phyloP scores from a whole-genome alignment of 2,888 invertebrate species.

The Fragum whitleyi region DNA sequence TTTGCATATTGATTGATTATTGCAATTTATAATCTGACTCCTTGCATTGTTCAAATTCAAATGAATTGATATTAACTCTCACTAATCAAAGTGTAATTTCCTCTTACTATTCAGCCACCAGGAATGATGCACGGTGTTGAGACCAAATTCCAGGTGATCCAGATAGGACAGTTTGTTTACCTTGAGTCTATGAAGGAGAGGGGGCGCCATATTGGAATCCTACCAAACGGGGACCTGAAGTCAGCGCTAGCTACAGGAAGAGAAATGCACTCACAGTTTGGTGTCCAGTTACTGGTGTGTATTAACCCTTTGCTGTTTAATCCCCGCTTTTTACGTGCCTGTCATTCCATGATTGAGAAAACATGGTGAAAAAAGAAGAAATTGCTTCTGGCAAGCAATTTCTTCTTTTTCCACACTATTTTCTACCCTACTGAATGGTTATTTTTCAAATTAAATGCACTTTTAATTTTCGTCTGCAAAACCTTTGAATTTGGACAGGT shows the following conservation, averaged over 20 bases:
- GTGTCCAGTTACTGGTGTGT: constrained; percentile 80
- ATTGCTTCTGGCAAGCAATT: background rate
- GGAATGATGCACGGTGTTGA: constrained; percentile 75
- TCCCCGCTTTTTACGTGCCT: too few relatives aligned
- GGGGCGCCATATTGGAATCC: constrained; percentile 76
- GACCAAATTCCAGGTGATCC: constrained; percentile 78
- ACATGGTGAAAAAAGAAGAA: background rate
- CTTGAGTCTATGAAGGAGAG: constrained; percentile 78
- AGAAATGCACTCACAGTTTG: constrained; percentile 78
- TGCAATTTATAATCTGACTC: too few relatives aligned
- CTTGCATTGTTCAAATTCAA: too few relatives aligned
- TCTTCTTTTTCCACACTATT: too few relatives aligned
- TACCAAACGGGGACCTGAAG: constrained; percentile 77
- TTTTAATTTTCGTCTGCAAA: too few relatives aligned
- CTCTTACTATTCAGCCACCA: constrained; percentile 69
- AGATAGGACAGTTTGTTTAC: constrained; percentile 72
- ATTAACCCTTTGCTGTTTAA: background rate
- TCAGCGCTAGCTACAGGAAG: constrained; percentile 78
- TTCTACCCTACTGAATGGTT: too few relatives aligned
- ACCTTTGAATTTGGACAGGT: too few relatives aligned
- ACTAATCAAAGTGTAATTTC: too few relatives aligned
- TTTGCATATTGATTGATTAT: too few relatives aligned
- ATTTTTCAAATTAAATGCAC: too few relatives aligned
- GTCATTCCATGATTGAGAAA: background rate
- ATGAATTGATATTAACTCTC: too few relatives aligned